These are phyloP conservation scores for Clarias fuscus DNA, from an alignment of 2,797 vertebrate genomes.

Conservation along the genomic window DNA sequence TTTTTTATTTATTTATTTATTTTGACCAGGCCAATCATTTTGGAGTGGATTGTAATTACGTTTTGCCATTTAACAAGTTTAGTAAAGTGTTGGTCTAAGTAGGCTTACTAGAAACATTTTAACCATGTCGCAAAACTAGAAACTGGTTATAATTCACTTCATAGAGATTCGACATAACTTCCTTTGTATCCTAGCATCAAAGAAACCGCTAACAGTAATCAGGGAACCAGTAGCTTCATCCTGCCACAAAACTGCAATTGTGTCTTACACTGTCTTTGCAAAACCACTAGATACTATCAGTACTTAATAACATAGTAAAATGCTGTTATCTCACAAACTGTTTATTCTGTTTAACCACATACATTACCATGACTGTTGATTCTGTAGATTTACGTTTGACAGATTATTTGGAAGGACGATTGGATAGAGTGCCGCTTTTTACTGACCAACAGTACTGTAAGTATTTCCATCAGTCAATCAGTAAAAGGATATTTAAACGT, in stretches of 20 bases:
- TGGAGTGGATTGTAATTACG: not conserved
- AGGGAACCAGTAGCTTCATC: not conserved
- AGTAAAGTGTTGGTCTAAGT: not conserved
- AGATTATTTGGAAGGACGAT: not conserved
- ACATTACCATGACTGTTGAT: not conserved
- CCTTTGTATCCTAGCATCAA: not conserved
- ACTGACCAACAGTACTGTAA: not conserved
- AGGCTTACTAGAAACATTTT: not conserved
- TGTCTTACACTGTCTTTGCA: too few relatives aligned
- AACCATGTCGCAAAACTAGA: not conserved
- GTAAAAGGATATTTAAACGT: not conserved
- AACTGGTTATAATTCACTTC: not conserved
- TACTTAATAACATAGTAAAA: not conserved
- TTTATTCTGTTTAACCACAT: not conserved
- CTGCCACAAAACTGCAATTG: not conserved
- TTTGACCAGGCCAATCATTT: not conserved
- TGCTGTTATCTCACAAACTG: not conserved
- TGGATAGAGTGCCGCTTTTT: not conserved
- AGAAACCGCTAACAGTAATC: not conserved
- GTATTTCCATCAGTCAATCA: not conserved
- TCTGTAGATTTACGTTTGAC: not conserved
- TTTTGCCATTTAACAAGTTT: not conserved
- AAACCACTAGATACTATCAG: constrained; percentile 12
- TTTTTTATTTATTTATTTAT: too few relatives aligned
- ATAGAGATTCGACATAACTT: not conserved